A percentile compares a stretch with the other conserved stretches of the same genome.
Conservation (phyloP, 1,140 invertebrate species). For the Theocolax elegans region DNA sequence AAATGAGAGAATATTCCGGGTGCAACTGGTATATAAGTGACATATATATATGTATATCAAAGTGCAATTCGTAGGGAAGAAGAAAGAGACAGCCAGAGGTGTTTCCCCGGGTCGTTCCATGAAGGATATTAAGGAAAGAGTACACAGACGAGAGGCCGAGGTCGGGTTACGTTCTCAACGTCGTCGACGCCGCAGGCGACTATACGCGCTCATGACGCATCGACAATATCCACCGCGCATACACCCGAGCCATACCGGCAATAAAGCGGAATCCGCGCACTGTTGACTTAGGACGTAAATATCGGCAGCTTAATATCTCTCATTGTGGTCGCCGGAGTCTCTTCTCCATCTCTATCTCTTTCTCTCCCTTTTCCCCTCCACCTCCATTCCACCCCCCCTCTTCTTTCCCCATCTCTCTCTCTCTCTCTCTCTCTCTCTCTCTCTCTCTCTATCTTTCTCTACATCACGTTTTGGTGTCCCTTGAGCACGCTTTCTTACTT, state of each 20-base stretch:
- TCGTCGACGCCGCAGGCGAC: slow-evolving; percentile 14
- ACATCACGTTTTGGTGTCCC: no score
- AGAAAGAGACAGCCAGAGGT: slow-evolving; percentile 3
- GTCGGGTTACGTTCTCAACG: background rate
- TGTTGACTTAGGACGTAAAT: slow-evolving; percentile 57
- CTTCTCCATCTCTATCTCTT: background rate
- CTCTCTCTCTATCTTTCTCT: no score
- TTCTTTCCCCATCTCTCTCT: slow-evolving; percentile 7
- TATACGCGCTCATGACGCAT: slow-evolving; percentile 24
- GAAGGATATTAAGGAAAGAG: slow-evolving; percentile 30
- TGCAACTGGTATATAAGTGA: no score
- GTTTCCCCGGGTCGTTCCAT: background rate
- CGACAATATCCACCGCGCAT: slow-evolving; percentile 26
- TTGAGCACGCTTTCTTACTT: no score
- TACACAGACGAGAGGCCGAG: background rate
- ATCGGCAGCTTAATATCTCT: slow-evolving; percentile 54
- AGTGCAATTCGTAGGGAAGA: no score
- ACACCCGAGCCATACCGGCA: slow-evolving; percentile 38
- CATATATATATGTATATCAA: no score
- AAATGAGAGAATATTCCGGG: background rate
- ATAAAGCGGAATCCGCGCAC: slow-evolving; percentile 54
- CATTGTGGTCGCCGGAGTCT: slow-evolving; percentile 45
- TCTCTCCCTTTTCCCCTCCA: background rate
- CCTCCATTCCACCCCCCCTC: background rate
- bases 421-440: background rate